Percentiles rank a stretch among this genome's conserved stretches.
These are phyloP conservation scores for Hirtodrosophila duncani DNA, from an alignment of 2,888 invertebrate species.

Conservation along the genomic window DNA sequence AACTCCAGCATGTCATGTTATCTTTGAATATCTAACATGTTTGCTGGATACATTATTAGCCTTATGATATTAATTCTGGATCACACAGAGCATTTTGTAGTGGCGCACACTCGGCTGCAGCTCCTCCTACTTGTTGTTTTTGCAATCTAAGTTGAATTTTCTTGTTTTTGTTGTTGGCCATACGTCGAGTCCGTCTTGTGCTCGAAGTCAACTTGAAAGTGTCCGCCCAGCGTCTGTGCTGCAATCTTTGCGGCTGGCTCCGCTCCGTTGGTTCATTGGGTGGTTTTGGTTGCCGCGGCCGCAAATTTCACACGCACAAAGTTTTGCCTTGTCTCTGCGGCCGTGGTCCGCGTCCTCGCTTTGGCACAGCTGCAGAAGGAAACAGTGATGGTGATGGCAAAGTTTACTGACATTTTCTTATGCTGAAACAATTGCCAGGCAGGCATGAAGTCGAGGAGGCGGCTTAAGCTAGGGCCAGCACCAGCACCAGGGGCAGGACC, in stretches of 20 bases:
- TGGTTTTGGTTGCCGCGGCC: conserved; percentile 46
- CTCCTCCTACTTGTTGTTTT: conserved; percentile 65
- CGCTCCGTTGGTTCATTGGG: conserved; percentile 30
- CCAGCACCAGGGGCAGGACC: conserved; percentile 3
- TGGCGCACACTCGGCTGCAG: no score
- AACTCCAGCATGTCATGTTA: no score
- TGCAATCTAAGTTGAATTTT: conserved; percentile 72
- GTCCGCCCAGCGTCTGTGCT: conserved; percentile 32
- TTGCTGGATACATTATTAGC: no score
- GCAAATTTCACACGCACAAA: conserved; percentile 70
- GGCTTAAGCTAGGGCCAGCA: background rate
- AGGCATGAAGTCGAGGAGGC: conserved; percentile 5
- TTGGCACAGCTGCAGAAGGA: conserved; percentile 51
- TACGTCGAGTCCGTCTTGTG: conserved; percentile 5
- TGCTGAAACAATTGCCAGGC: conserved; percentile 60
- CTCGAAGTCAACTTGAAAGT: conserved; percentile 44
- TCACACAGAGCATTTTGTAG: no score
- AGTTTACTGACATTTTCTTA: conserved; percentile 63
- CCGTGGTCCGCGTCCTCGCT: conserved; percentile 26
- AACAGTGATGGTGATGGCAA: conserved; percentile 36
- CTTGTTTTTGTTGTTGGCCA: conserved; percentile 6
- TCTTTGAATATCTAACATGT: no score
- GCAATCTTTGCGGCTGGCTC: conserved; percentile 37
- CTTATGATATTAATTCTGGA: no score
- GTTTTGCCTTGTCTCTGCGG: conserved; percentile 40